Percentiles rank a stretch among this genome's conserved stretches.
Evolutionary conservation across 2,797 vertebrate genomes (phyloP).

Genomic region (Danio tinwini): DNA sequence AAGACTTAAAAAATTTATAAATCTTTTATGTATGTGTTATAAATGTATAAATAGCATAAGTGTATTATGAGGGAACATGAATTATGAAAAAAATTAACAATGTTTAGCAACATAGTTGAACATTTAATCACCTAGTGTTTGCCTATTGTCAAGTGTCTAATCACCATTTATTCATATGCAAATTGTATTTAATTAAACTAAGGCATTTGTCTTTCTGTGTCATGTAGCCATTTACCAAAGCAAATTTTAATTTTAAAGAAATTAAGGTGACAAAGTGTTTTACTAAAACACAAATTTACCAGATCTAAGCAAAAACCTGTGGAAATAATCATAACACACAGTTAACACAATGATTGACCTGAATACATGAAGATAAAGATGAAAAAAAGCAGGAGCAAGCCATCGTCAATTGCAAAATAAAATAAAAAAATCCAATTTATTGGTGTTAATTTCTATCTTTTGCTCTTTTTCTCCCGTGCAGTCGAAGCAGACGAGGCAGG

Average conservation of each 20-base stretch:
- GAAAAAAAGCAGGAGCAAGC: background rate
- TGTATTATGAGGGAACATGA: background rate
- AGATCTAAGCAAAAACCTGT: background rate
- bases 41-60: too few species aligned
- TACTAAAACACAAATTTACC: background rate
- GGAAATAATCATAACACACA: background rate
- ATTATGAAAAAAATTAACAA: background rate
- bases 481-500: slow-evolving; percentile 93
- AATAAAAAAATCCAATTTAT: background rate
- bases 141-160: background rate
- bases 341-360: background rate
- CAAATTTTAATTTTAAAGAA: background rate
- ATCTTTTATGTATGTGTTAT: too few species aligned
- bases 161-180: background rate
- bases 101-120: background rate
- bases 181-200: background rate
- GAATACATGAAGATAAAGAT: background rate
- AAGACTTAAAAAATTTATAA: too few species aligned
- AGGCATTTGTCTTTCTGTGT: too few species aligned
- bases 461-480: slow-evolving; percentile 62
- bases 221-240: background rate
- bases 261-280: background rate
- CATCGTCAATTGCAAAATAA: background rate
- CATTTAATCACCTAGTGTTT: background rate
- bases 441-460: background rate